A percentile compares a stretch with the other conserved stretches of the same genome.
Conservation (phyloP, 2,888 invertebrate genomes). For the Dryobota labecula region DNA sequence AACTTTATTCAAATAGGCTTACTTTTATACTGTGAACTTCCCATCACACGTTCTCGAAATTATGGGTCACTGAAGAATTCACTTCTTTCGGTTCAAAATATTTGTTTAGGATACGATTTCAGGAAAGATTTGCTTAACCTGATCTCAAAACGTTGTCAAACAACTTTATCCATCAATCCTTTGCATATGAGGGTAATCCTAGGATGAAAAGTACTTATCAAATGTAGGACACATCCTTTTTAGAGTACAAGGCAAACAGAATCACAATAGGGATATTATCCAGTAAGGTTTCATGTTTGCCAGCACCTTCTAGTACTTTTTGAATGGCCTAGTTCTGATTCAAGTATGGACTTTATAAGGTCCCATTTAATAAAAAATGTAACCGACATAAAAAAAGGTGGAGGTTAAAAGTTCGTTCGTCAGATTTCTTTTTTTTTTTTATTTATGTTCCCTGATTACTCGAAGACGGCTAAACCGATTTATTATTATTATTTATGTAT, state of each 20-base stretch:
- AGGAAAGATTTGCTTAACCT: constrained; percentile 41
- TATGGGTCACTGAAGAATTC: constrained; percentile 4
- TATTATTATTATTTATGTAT: too few relatives aligned
- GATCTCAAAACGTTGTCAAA: constrained; percentile 35
- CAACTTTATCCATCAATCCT: constrained; percentile 41
- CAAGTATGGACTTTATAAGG: neutral
- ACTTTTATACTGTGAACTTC: neutral
- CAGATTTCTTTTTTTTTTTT: too few relatives aligned
- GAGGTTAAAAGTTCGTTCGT: too few relatives aligned
- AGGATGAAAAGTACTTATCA: constrained; percentile 34
- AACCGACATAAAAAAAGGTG: too few relatives aligned
- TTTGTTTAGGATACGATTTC: constrained; percentile 41
- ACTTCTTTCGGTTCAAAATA: constrained; percentile 29
- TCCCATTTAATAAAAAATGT: too few relatives aligned
- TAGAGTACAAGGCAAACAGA: constrained; percentile 38
- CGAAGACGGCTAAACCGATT: too few relatives aligned
- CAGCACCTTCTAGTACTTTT: too few relatives aligned
- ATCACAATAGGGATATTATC: neutral
- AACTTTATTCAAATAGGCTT: neutral
- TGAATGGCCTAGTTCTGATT: neutral
- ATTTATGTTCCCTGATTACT: too few relatives aligned
- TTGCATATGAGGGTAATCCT: constrained; percentile 28
- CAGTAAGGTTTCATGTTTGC: neutral
- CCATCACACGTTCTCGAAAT: neutral
- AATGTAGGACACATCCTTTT: constrained; percentile 45